Evolutionary conservation across 2,113 vertebrate genomes (phyloP).

Genomic region (Pycnonotus jocosus): DNA sequence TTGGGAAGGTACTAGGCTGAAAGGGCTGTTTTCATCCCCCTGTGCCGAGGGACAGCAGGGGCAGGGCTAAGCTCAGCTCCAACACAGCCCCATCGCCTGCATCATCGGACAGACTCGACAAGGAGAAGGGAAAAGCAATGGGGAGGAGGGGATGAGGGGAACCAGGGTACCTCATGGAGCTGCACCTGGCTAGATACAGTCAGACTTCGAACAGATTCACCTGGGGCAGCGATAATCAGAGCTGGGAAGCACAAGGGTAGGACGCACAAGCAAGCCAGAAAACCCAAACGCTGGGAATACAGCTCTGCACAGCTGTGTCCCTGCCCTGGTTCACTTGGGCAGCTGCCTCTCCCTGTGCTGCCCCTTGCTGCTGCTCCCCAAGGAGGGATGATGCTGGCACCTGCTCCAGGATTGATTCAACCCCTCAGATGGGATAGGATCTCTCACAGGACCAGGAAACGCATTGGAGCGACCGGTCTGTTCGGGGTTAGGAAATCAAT

Average conservation of each 20-base stretch:
- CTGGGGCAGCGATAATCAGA: too few relatives aligned
- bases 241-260: not conserved
- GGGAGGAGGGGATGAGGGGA: not conserved
- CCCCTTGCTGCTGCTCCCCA: not conserved
- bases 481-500: not conserved
- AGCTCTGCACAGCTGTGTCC: accelerated
- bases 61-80: not conserved
- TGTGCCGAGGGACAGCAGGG: not conserved
- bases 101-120: not conserved
- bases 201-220: not conserved
- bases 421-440: accelerated
- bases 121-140: not conserved
- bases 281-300: not conserved
- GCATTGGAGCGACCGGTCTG: accelerated
- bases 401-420: not conserved
- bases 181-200: not conserved
- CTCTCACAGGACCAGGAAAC: not conserved
- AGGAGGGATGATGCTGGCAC: not conserved
- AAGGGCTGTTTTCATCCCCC: not conserved
- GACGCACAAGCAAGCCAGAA: accelerated
- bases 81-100: not conserved
- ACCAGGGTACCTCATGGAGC: not conserved
- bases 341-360: accelerated
- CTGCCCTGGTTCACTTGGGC: not conserved
- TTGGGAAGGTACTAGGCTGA: not conserved